phyloP scores from a whole-genome alignment of 2,113 vertebrate genomes.

The Leuciscus idus region DNA sequence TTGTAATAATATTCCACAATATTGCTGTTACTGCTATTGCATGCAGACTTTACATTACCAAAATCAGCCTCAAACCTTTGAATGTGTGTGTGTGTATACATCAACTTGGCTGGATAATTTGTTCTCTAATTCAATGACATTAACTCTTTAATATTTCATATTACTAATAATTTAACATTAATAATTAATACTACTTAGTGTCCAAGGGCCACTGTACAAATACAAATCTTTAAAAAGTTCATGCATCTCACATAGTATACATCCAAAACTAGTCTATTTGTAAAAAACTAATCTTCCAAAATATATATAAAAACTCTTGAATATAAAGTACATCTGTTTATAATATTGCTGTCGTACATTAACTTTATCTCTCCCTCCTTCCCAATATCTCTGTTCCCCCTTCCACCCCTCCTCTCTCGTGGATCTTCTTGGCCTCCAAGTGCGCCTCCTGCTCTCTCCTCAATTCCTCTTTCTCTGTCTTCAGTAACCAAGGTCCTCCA shows the following conservation, averaged over 20 bases:
- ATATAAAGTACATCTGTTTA: conserved; percentile 14
- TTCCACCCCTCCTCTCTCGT: conserved; percentile 67
- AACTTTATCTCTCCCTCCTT: conserved; percentile 17
- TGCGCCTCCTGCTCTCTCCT: conserved; percentile 71
- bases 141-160: neutral
- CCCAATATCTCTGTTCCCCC: conserved; percentile 73
- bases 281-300: conserved; percentile 14
- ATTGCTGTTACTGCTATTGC: neutral
- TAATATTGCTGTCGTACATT: neutral
- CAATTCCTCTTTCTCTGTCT: conserved; percentile 72
- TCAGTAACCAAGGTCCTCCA: conserved; percentile 75
- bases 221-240: neutral
- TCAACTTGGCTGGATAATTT: no score
- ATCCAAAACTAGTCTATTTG: neutral
- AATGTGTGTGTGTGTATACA: no score
- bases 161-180: no score
- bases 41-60: neutral
- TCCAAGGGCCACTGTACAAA: neutral
- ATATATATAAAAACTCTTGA: conserved; percentile 7
- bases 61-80: neutral
- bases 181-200: no score
- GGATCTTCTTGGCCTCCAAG: conserved; percentile 71
- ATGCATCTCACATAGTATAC: neutral
- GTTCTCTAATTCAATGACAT: neutral
- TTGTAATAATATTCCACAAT: neutral